Conservation (phyloP, 2,113 vertebrate genomes). For the Eulacestoma nigropectus region DNA sequence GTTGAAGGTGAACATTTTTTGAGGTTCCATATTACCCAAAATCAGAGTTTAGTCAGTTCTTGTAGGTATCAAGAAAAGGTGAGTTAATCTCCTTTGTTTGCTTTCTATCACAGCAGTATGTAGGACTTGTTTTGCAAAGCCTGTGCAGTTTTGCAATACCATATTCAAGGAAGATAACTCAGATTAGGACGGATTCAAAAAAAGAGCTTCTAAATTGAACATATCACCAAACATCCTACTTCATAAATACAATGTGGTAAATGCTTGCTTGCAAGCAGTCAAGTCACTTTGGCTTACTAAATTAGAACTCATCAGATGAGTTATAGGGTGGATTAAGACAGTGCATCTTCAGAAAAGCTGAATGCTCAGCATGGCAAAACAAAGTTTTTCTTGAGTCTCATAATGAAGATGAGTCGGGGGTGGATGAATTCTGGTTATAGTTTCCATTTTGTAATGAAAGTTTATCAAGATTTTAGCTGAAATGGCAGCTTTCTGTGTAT, state of each 20-base stretch:
- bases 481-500: not conserved
- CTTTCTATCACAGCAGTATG: not conserved
- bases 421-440: not conserved
- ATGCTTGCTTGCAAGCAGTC: not conserved
- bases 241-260: not conserved
- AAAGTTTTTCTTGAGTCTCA: not conserved
- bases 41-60: not conserved
- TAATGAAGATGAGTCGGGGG: not conserved
- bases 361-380: not conserved
- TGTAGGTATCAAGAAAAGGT: not conserved
- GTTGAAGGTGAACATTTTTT: not conserved
- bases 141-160: not conserved
- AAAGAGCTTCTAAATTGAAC: not conserved
- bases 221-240: not conserved
- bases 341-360: not conserved
- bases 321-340: not conserved
- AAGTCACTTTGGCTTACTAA: not conserved
- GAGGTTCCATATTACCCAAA: not conserved
- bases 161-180: not conserved
- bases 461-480: not conserved
- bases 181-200: not conserved
- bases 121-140: not conserved
- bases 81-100: not conserved
- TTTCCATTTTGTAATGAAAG: not conserved
- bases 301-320: not conserved